These are phyloP conservation scores for Acrocephalus kingi DNA, from an alignment of 2,113 vertebrate species.

Conservation along the genomic window DNA sequence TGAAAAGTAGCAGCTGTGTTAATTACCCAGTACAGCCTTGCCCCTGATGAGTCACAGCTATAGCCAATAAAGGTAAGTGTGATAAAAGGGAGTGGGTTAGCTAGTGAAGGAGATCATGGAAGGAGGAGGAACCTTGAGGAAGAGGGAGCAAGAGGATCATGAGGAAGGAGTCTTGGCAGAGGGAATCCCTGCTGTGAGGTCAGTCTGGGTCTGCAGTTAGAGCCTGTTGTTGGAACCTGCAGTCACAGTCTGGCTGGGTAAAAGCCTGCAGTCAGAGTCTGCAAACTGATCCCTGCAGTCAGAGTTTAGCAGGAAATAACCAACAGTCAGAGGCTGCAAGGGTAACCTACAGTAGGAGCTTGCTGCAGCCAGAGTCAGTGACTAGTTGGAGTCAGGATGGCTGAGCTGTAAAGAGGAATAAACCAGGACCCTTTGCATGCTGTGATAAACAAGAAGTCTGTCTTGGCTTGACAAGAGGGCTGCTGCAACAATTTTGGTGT, in stretches of 20 bases:
- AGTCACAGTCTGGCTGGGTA: background rate
- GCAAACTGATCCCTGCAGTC: accelerated
- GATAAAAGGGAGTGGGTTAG: background rate
- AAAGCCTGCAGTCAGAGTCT: background rate
- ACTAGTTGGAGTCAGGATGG: background rate
- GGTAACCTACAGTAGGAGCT: background rate
- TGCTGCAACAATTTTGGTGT: background rate
- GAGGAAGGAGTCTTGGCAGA: background rate
- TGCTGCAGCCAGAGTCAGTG: background rate
- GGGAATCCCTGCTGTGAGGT: background rate
- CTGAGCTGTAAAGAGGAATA: background rate
- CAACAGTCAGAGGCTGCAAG: background rate
- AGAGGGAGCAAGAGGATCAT: background rate
- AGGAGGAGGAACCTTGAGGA: background rate
- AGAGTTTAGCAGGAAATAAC: background rate
- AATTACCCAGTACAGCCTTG: background rate
- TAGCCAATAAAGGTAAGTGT: background rate
- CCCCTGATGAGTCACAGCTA: background rate
- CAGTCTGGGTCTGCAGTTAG: background rate
- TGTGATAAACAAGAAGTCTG: background rate
- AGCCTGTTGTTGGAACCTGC: background rate
- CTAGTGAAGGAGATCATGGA: background rate
- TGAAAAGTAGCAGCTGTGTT: background rate
- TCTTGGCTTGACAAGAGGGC: background rate
- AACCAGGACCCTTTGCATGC: background rate